Evolutionary conservation across 2,797 vertebrate genomes (phyloP).

Genomic region (Natrix natrix): DNA sequence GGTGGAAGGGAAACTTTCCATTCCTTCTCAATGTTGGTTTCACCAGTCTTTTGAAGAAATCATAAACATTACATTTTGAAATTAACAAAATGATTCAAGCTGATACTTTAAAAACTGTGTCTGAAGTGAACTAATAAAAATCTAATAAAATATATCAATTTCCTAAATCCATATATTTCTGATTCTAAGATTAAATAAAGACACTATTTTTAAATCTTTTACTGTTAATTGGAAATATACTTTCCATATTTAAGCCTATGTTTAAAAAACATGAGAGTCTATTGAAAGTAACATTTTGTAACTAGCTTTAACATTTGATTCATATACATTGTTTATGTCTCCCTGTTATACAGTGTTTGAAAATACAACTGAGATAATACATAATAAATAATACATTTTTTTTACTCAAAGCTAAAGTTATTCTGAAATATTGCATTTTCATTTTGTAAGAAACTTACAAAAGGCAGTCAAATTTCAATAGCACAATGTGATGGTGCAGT

Average conservation of each 20-base stretch:
- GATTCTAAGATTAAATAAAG: not conserved
- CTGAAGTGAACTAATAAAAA: not conserved
- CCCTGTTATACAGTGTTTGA: not conserved
- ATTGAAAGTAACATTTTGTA: not conserved
- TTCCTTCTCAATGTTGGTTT: not conserved
- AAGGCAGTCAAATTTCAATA: not conserved
- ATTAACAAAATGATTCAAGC: not conserved
- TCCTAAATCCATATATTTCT: not conserved
- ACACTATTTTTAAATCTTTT: not conserved
- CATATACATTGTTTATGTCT: too few relatives aligned
- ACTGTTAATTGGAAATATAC: not conserved
- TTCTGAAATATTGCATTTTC: not conserved
- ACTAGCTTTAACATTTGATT: not conserved
- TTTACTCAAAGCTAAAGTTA: not conserved
- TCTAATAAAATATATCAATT: not conserved
- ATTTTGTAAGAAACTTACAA: not conserved
- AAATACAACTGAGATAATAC: not conserved
- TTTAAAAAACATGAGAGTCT: not conserved
- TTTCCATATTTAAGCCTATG: not conserved
- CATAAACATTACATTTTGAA: not conserved
- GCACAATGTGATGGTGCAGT: not conserved
- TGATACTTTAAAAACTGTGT: not conserved
- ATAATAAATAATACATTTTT: not conserved
- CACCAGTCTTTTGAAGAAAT: not conserved
- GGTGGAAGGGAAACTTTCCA: too few relatives aligned